These are phyloP conservation scores for Phengaris arion DNA, from an alignment of 2,888 invertebrate genomes.

Conservation along the genomic window DNA sequence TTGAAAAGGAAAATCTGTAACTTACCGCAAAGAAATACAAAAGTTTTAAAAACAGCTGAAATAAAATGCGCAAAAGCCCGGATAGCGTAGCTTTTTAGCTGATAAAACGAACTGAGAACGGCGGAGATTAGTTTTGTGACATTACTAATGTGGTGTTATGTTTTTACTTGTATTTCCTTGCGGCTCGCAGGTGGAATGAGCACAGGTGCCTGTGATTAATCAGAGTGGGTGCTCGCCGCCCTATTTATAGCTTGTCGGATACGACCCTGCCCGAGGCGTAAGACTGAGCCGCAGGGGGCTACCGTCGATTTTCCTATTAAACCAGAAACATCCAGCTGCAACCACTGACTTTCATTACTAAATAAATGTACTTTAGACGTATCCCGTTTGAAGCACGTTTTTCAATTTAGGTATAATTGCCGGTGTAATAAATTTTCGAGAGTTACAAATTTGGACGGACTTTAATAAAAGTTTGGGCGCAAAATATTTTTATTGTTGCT, in stretches of 20 bases:
- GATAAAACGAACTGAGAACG: constrained; percentile 40
- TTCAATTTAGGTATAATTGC: constrained; percentile 22
- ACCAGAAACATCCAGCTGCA: constrained; percentile 46
- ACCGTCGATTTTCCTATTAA: constrained; percentile 44
- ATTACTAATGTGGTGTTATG: constrained; percentile 53
- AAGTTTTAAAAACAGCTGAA: constrained; percentile 12
- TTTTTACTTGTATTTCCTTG: constrained; percentile 53
- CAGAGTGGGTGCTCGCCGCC: constrained; percentile 51
- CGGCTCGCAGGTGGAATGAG: constrained; percentile 52
- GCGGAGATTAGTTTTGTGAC: constrained; percentile 48
- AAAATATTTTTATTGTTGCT: constrained; percentile 10
- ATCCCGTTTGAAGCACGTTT: constrained; percentile 13
- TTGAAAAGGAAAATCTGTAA: neutral
- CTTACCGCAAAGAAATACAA: neutral
- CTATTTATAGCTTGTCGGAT: constrained; percentile 66
- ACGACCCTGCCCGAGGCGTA: constrained; percentile 50
- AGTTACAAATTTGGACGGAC: constrained; percentile 12
- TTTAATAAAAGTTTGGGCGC: constrained; percentile 13
- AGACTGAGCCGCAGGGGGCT: constrained; percentile 55
- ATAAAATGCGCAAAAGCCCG: constrained; percentile 32
- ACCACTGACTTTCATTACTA: constrained; percentile 38
- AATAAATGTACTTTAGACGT: constrained; percentile 36
- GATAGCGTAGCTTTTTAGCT: constrained; percentile 36
- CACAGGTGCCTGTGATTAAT: constrained; percentile 69
- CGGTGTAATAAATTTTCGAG: neutral